Percentiles rank a stretch among this genome's conserved stretches.
These are phyloP conservation scores for Drosophila nigromelanica DNA, from an alignment of 1,140 invertebrate genomes.

Conservation along the genomic window DNA sequence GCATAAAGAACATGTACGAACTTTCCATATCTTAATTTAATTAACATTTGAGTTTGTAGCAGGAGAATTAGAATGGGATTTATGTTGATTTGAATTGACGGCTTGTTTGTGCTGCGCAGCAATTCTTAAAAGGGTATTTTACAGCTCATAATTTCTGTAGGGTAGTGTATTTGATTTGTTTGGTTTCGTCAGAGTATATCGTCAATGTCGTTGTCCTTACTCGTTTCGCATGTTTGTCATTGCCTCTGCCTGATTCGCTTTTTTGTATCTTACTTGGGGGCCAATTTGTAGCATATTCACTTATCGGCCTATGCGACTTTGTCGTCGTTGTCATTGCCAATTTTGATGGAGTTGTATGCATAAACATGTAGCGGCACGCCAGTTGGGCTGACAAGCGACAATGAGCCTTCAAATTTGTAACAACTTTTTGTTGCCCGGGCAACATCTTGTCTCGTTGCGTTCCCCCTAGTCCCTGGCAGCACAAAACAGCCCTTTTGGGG, in stretches of 20 bases:
- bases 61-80: not conserved
- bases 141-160: not conserved
- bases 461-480: not conserved
- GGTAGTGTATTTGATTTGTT: slow-evolving; percentile 3
- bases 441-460: slow-evolving; percentile 57
- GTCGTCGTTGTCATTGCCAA: slow-evolving; percentile 35
- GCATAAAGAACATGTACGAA: not conserved
- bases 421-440: slow-evolving; percentile 55
- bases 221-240: slow-evolving; percentile 27
- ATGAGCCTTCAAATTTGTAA: slow-evolving; percentile 69
- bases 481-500: slow-evolving; percentile 5
- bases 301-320: slow-evolving; percentile 54
- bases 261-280: not conserved
- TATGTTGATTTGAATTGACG: not conserved
- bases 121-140: slow-evolving; percentile 15
- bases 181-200: slow-evolving; percentile 43
- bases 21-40: not conserved
- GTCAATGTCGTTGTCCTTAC: slow-evolving; percentile 29
- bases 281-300: slow-evolving; percentile 76
- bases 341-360: slow-evolving; percentile 82
- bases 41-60: not conserved
- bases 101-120: too few relatives aligned
- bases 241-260: slow-evolving; percentile 48
- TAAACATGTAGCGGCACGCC: slow-evolving; percentile 76
- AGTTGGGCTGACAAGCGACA: slow-evolving; percentile 79